These are phyloP conservation scores for Monopis laevigella DNA, from an alignment of 2,888 invertebrate genomes.

Conservation along the genomic window DNA sequence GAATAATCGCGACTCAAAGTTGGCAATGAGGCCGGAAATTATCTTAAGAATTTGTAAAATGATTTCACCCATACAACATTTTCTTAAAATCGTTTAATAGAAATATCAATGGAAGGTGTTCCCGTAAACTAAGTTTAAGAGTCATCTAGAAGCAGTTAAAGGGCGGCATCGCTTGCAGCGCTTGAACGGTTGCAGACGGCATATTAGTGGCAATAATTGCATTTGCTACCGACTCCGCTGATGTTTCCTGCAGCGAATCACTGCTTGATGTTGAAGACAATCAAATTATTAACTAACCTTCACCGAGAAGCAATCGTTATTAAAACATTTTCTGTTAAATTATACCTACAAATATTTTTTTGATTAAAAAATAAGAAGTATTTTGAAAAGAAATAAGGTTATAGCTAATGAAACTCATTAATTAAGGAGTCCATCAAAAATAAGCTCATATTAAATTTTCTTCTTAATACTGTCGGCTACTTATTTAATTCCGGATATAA, in stretches of 20 bases:
- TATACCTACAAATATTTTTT: not conserved
- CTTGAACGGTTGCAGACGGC: slow-evolving; percentile 48
- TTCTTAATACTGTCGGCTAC: slow-evolving; percentile 59
- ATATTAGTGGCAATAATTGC: slow-evolving; percentile 62
- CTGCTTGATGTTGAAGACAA: slow-evolving; percentile 55
- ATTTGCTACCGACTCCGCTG: slow-evolving; percentile 60
- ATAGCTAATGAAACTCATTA: too few species aligned
- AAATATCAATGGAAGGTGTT: slow-evolving; percentile 38
- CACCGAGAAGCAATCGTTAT: too few species aligned
- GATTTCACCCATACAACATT: not conserved
- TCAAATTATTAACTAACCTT: slow-evolving; percentile 60
- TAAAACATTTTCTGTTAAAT: not conserved
- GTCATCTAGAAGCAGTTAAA: slow-evolving; percentile 38
- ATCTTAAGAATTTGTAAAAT: not conserved
- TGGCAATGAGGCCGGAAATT: slow-evolving; percentile 4
- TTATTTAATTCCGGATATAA: slow-evolving; percentile 70
- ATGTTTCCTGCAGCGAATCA: slow-evolving; percentile 52
- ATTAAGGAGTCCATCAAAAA: slow-evolving; percentile 51
- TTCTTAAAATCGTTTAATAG: slow-evolving; percentile 6
- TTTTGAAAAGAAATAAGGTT: not conserved
- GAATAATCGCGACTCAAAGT: not conserved
- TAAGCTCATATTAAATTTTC: slow-evolving; percentile 61
- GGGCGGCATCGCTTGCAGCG: slow-evolving; percentile 42
- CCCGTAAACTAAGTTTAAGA: slow-evolving; percentile 20
- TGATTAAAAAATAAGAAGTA: not conserved